phyloP scores from a whole-genome alignment of 2,797 vertebrate genomes.

The Aythya fuligula region DNA sequence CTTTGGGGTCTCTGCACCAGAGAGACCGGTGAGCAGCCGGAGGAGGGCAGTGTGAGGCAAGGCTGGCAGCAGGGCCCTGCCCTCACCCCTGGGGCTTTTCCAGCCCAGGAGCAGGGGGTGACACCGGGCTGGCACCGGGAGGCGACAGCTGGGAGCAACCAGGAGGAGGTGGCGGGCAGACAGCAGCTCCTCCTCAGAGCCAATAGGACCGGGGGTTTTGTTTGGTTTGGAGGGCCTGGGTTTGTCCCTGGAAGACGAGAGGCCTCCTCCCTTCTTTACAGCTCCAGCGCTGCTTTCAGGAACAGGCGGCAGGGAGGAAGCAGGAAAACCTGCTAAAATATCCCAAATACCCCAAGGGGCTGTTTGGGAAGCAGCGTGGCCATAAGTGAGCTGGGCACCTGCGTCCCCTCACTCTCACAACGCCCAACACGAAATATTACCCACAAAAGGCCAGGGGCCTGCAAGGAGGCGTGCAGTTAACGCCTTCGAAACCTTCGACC shows the following conservation, averaged over 20 bases:
- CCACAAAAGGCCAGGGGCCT: not conserved
- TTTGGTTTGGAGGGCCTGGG: not conserved
- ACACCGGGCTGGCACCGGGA: not conserved
- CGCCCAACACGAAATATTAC: rapidly evolving
- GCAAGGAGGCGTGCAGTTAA: not conserved
- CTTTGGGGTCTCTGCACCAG: too few relatives aligned
- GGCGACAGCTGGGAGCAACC: not conserved
- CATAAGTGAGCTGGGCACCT: rapidly evolving
- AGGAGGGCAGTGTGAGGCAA: not conserved
- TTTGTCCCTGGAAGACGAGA: not conserved
- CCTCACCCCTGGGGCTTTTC: not conserved
- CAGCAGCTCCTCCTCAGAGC: not conserved
- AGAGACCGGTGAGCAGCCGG: not conserved
- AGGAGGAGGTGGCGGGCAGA: not conserved
- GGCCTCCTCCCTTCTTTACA: not conserved
- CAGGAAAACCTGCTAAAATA: not conserved
- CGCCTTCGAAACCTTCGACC: not conserved
- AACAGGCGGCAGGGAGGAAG: not conserved
- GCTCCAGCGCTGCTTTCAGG: not conserved
- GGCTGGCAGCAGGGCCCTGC: not conserved
- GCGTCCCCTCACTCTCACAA: not conserved
- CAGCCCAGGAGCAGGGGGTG: not conserved
- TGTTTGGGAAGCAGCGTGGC: not conserved
- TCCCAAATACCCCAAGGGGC: too few relatives aligned
- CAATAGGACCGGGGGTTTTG: not conserved